Base-by-base conservation (phyloP, 30 jellyfish, hydroid and myxozoan genomes). In the Phacellophora camtschatica region DNA sequence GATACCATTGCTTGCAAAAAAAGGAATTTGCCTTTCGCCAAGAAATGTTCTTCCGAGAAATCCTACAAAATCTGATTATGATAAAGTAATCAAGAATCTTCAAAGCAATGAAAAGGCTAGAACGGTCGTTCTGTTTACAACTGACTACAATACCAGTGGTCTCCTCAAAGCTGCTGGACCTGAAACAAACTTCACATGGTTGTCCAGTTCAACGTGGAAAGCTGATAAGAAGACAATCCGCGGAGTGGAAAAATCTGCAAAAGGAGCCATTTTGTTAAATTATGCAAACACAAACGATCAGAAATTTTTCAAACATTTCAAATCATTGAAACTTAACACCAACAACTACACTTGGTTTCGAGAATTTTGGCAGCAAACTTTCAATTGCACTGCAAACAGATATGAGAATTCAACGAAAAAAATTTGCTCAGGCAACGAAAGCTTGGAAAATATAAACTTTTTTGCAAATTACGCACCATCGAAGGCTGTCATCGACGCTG, bases 211-310 rank as follows among this genome's bases (percentile, higher is more conserved):
- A 23, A 24, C 49, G 10, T 61, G 74, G 74, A n/a, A 28, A 15
- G 49, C 42, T 5, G 31, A 36, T 11, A 61, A 11, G 48, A 28
- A 46, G 23, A 46, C 61, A 46, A 28, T 46, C 10, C 13, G 3
- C 10, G 42, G 23, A 7, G 50, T 30, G 4, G 3, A 36, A 5
- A 55, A 77, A 8, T 37, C 64, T 25, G 89, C 89, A 1, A 42
- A 63, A 42, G 89, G 89, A 13, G 89, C 89, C 34, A 18, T 77
- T 8, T 28, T 77, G 59, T 72, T 77, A 7, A 20, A 54, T 12
- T 35, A 57, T 28, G 71, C 53, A 1, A 43, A 36, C 16, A n/a
- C 39, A 28, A 39, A 15, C 32, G 58, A 43, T 30, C 50, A 34
- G 13, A 57, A 45, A 10, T 77, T 77, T 24, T n/a, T 22, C 53